Conservation (phyloP, 2,797 vertebrate genomes). For the Numenius phaeopus region DNA sequence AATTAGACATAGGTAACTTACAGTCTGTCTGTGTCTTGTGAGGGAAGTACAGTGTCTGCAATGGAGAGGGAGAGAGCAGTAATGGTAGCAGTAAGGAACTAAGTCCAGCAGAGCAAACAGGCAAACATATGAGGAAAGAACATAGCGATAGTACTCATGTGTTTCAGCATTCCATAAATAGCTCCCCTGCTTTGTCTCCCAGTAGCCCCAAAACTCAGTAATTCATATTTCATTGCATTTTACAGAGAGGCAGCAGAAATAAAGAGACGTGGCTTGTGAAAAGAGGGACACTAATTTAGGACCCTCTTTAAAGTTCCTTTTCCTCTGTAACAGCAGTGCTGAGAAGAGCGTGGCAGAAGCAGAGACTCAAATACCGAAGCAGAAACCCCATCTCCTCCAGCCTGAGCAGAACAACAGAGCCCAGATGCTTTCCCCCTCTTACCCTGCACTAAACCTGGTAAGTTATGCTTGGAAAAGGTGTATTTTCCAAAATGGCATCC, state of each 20-base stretch:
- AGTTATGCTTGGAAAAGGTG: background rate
- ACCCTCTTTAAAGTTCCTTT: background rate
- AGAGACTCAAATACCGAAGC: background rate
- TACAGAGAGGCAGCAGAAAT: background rate
- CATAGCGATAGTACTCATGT: fast-evolving
- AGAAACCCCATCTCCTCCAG: background rate
- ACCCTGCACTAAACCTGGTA: background rate
- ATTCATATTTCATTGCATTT: background rate
- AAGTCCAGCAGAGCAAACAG: background rate
- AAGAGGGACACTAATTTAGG: background rate
- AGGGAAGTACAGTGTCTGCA: background rate
- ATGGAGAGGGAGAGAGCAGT: background rate
- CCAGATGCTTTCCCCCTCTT: background rate
- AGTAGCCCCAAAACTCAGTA: background rate
- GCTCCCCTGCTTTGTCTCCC: background rate
- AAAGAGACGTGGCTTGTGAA: background rate
- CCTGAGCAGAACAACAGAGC: background rate
- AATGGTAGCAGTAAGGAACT: background rate
- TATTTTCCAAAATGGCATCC: background rate
- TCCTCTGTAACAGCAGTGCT: background rate
- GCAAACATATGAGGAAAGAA: background rate
- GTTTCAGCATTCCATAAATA: background rate
- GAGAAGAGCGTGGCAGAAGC: fast-evolving
- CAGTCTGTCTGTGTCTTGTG: background rate
- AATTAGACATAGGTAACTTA: background rate